These are phyloP conservation scores for Dolichomitus sp. DNA, from an alignment of 2,888 invertebrate genomes.

Conservation along the genomic window DNA sequence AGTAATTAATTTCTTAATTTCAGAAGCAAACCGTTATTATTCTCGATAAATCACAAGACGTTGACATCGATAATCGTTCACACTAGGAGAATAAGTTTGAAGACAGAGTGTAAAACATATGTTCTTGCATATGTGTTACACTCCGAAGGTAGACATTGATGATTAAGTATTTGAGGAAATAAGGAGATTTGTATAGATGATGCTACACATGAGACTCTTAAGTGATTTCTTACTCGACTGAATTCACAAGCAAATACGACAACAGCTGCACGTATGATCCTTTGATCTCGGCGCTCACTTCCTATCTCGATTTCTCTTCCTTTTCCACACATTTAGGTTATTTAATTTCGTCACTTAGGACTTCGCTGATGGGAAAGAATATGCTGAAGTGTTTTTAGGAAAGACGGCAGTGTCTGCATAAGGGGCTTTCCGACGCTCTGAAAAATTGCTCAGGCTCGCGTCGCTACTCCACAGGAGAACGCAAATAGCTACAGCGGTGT, in stretches of 20 bases:
- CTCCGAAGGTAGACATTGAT: conserved; percentile 17
- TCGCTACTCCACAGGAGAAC: conserved; percentile 40
- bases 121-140: neutral
- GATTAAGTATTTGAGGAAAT: conserved; percentile 63
- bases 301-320: conserved; percentile 50
- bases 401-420: neutral
- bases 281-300: conserved; percentile 63
- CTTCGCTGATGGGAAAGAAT: conserved; percentile 39
- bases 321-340: conserved; percentile 54
- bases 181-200: conserved; percentile 38
- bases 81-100: too few relatives aligned
- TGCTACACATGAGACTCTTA: conserved; percentile 43
- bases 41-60: too few relatives aligned
- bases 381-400: conserved; percentile 27
- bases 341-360: conserved; percentile 60
- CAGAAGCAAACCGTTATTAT: too few relatives aligned
- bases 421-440: conserved; percentile 16
- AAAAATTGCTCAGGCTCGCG: conserved; percentile 49
- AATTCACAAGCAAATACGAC: conserved; percentile 42
- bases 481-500: conserved; percentile 50
- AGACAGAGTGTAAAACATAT: neutral
- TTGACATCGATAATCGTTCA: too few relatives aligned
- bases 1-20: too few relatives aligned
- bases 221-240: conserved; percentile 56
- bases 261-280: conserved; percentile 62